Conservation (phyloP, 53 echinoderm and acorn worm genomes). For the Mesocentrotus franciscanus region DNA sequence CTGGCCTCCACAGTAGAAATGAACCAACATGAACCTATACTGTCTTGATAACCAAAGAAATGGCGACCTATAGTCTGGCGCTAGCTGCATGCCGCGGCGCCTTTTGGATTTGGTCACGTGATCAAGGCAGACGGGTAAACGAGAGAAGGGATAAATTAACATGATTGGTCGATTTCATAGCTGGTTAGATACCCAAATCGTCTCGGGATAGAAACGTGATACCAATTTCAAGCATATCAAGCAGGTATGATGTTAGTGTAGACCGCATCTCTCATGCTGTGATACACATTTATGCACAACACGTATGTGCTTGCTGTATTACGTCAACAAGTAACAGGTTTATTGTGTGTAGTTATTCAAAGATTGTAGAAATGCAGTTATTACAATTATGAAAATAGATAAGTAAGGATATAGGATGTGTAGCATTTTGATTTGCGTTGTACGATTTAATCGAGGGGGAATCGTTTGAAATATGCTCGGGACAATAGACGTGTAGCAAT, state of each 20-base stretch:
- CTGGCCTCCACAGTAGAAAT: neutral
- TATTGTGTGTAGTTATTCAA: neutral
- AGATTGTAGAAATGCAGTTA: neutral
- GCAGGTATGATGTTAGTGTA: conserved; percentile 7
- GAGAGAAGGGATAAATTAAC: neutral
- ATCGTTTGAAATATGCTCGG: neutral
- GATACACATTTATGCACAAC: neutral
- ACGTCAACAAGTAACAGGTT: neutral
- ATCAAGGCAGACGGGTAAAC: neutral
- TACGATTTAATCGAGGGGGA: neutral
- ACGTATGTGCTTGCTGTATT: neutral
- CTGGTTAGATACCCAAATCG: conserved; percentile 22
- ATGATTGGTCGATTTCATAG: conserved; percentile 29
- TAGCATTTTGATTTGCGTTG: neutral
- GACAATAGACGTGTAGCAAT: no score
- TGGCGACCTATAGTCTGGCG: neutral
- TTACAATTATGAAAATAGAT: neutral
- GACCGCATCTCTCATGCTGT: neutral
- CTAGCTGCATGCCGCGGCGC: neutral
- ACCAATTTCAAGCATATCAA: neutral
- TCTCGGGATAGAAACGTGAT: conserved; percentile 1
- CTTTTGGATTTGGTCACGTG: conserved; percentile 24
- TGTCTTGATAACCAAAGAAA: neutral
- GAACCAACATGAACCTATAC: neutral
- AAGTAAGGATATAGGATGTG: neutral